These are phyloP conservation scores for Halocynthia roretzi DNA, from an alignment of 23 tunicate species.

Conservation along the genomic window DNA sequence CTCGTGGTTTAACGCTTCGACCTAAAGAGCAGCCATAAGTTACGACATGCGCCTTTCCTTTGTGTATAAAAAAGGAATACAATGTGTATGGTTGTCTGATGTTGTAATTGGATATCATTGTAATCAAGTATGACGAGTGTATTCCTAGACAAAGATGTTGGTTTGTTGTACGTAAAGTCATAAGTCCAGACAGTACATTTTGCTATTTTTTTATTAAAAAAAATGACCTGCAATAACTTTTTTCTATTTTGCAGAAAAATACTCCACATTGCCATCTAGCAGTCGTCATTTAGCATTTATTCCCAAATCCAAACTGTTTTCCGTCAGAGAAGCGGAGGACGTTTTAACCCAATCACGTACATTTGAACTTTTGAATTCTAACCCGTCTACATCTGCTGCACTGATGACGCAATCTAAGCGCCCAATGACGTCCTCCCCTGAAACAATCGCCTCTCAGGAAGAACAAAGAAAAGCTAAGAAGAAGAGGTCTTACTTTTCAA, in stretches of 20 bases:
- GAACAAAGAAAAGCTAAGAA: constrained; percentile 12
- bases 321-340: constrained; percentile 14
- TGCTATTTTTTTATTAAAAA: no score
- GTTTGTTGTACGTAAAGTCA: no score
- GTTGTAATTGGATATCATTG: no score
- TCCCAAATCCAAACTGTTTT: constrained; percentile 3
- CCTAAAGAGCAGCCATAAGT: no score
- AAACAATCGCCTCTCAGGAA: neutral
- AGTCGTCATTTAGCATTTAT: neutral
- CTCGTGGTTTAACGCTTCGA: no score
- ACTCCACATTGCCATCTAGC: neutral
- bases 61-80: no score
- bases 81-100: no score
- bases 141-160: no score
- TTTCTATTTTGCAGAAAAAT: constrained; percentile 8
- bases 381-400: neutral
- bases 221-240: neutral
- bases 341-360: constrained; percentile 3
- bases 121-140: no score
- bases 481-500: constrained; percentile 31
- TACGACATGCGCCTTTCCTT: no score
- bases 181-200: no score
- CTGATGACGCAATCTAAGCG: constrained; percentile 1
- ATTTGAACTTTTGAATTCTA: no score
- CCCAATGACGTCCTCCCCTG: constrained; percentile 32